Evolutionary conservation across 2,797 vertebrate species (phyloP).

Genomic region (Poeciliopsis infans): DNA sequence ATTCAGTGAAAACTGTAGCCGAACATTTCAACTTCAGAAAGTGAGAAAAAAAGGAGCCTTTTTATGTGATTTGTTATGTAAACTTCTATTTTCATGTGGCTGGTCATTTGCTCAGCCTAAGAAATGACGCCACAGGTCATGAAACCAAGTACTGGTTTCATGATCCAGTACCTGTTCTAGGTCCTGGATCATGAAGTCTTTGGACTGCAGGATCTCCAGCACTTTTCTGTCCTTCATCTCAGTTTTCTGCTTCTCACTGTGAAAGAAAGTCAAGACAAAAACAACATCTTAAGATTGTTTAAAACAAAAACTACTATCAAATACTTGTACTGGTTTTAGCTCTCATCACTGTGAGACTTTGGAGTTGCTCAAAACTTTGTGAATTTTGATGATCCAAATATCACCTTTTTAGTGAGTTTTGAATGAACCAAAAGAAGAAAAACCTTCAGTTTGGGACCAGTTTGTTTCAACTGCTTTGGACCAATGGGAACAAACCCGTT

Average conservation of each 20-base stretch:
- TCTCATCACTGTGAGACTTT: constrained; percentile 8
- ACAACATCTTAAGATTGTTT: not conserved
- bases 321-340: not conserved
- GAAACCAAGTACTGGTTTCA: no score
- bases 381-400: constrained; percentile 61
- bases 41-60: no score
- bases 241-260: constrained; percentile 92
- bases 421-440: constrained; percentile 72
- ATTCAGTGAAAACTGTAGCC: not conserved
- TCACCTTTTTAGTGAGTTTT: constrained; percentile 71
- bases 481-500: constrained; percentile 81
- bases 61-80: not conserved
- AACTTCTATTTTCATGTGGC: not conserved
- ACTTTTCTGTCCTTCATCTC: constrained; percentile 93
- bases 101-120: not conserved
- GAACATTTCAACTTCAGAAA: not conserved
- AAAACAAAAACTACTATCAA: not conserved
- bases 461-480: constrained; percentile 91
- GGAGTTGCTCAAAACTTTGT: constrained; percentile 41
- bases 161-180: constrained; percentile 81
- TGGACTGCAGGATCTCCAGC: constrained; percentile 91
- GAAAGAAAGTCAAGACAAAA: constrained; percentile 34
- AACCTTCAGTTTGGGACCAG: constrained; percentile 86
- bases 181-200: constrained; percentile 88
- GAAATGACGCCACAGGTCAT: not conserved